These are phyloP conservation scores for Campoletis sonorensis DNA, from an alignment of 1,140 invertebrate genomes.

Conservation along the genomic window DNA sequence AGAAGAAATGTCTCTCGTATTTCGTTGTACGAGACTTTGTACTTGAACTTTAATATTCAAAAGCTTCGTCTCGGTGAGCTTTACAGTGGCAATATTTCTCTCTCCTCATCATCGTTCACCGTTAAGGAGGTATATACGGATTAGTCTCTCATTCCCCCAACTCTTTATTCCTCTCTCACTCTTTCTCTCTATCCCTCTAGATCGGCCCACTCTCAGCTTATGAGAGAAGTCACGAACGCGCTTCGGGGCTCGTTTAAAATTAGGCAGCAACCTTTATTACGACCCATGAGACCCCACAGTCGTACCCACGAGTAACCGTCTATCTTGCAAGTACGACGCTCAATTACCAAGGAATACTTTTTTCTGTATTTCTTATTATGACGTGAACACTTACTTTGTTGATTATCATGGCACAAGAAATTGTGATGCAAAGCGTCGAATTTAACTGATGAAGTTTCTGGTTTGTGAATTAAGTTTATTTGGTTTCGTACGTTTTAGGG, in stretches of 20 bases:
- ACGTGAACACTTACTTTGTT: not conserved
- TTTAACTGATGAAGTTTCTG: no score
- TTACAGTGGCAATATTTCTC: not conserved
- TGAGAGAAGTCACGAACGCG: slow-evolving; percentile 36
- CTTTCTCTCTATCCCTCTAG: slow-evolving; percentile 1
- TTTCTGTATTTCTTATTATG: slow-evolving; percentile 8
- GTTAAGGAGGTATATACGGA: slow-evolving; percentile 35
- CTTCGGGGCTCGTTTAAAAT: slow-evolving; percentile 40
- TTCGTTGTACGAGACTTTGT: slow-evolving; percentile 29
- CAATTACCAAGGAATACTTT: slow-evolving; percentile 25
- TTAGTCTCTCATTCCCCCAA: slow-evolving; percentile 22
- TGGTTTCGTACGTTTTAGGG: no score
- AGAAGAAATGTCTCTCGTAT: not conserved
- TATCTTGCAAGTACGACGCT: not conserved
- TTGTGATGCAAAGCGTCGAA: no score
- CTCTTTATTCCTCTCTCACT: not conserved
- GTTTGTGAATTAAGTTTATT: no score
- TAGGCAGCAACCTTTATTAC: slow-evolving; percentile 39
- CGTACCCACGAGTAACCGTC: not conserved
- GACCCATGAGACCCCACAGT: not conserved
- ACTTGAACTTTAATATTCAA: slow-evolving; percentile 33
- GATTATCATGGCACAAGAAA: not conserved
- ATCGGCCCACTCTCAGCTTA: not conserved
- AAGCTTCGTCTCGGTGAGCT: slow-evolving; percentile 14
- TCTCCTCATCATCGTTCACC: slow-evolving; percentile 29